Evolutionary conservation across 2,888 invertebrate genomes (phyloP).

Genomic region (Tillus elongatus): DNA sequence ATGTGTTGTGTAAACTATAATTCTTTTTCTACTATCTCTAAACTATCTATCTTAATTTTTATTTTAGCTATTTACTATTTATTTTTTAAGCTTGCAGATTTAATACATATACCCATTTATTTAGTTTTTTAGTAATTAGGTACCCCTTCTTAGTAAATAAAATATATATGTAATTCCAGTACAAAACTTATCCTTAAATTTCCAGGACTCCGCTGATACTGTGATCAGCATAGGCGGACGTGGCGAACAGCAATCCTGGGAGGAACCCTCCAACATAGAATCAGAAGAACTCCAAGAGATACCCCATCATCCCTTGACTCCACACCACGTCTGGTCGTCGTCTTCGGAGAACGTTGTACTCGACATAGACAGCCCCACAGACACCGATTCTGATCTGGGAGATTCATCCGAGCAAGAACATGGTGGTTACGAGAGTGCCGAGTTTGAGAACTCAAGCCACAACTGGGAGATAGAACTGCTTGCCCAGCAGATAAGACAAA

Average conservation of each 20-base stretch:
- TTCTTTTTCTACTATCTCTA: too few species aligned
- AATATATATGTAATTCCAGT: too few species aligned
- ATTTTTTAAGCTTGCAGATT: too few species aligned
- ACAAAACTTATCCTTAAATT: too few species aligned
- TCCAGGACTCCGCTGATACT: conserved; percentile 38
- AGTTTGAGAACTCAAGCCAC: conserved; percentile 35
- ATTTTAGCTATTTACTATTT: too few species aligned
- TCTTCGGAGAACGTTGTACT: conserved; percentile 28
- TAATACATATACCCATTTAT: too few species aligned
- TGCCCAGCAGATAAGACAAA: conserved; percentile 38
- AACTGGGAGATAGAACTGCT: conserved; percentile 41
- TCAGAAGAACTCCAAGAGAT: conserved; percentile 59
- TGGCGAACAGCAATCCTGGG: conserved; percentile 49
- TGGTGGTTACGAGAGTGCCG: conserved; percentile 32
- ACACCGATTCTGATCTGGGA: conserved; percentile 33
- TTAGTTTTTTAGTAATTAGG: too few species aligned
- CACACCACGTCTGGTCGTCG: conserved; percentile 29
- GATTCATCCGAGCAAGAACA: conserved; percentile 35
- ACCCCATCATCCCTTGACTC: conserved; percentile 36
- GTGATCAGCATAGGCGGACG: conserved; percentile 39
- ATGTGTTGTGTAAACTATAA: too few species aligned
- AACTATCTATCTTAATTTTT: too few species aligned
- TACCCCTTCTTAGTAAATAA: too few species aligned
- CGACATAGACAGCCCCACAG: conserved; percentile 37
- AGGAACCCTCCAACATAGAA: conserved; percentile 62